Evolutionary conservation across 2,113 vertebrate genomes (phyloP).

Genomic region (Semnornis frantzii): DNA sequence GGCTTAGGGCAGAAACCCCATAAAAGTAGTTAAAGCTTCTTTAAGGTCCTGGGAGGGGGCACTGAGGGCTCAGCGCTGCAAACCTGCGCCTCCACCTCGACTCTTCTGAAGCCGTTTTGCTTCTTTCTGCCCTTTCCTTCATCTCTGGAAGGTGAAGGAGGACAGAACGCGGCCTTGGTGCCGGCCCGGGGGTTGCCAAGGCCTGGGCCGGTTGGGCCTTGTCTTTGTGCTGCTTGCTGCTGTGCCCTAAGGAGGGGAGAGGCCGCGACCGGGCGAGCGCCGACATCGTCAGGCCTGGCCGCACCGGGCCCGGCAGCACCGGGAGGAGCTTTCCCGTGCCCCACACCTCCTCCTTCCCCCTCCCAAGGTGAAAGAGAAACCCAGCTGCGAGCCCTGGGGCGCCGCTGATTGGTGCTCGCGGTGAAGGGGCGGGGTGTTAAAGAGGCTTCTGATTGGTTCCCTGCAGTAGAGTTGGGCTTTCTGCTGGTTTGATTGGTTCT

Average conservation of each 20-base stretch:
- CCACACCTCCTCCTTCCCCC: not conserved
- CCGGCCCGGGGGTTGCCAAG: not conserved
- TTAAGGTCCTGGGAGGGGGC: rapidly evolving
- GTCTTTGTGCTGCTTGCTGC: not conserved
- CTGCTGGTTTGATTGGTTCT: not conserved
- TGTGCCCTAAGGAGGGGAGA: no score
- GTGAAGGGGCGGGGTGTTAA: not conserved
- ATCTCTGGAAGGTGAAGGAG: no score
- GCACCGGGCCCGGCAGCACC: no score
- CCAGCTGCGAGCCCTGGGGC: not conserved
- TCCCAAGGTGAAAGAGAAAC: not conserved
- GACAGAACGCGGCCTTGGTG: no score
- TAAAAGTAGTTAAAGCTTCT: not conserved
- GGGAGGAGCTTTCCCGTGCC: no score
- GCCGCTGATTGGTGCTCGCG: not conserved
- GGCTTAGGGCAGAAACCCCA: not conserved
- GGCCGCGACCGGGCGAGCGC: no score
- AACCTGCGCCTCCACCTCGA: rapidly evolving
- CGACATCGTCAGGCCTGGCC: no score
- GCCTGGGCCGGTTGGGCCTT: not conserved
- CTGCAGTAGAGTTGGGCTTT: rapidly evolving
- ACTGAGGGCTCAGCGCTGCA: rapidly evolving
- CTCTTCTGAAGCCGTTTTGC: not conserved
- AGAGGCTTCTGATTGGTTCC: not conserved
- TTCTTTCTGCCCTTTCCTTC: not conserved